Base-by-base conservation (phyloP, 2,797 vertebrate species). In the Notolepis coatsorum region DNA sequence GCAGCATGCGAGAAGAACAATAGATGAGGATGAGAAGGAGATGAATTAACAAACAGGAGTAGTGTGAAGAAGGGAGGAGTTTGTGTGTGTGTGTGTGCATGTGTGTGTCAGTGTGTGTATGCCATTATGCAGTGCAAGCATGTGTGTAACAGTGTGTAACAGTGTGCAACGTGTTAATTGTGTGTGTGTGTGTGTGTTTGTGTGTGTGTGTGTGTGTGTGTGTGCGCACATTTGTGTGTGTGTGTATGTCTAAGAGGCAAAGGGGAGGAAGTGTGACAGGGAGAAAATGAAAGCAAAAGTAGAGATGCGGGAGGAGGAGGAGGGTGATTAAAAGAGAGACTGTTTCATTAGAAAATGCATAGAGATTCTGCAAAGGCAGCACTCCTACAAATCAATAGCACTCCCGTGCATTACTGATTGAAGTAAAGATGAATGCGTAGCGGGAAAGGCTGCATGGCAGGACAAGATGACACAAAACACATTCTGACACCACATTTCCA, bases 341-440 rank as follows among this genome's bases (percentile, higher is more conserved):
- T 2, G 28, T 73, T 79, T 80, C 69, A 84, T 83, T 73, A 73
- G 52, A 42, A 56, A 50, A 74, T 39, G 67, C 67, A 79, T 41
- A 23, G 52, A 61, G 63, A 55, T 77, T 83, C 61, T 81, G 78
- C 79, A 75, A 38, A 68, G 71, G 61, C 62, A 77, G 79, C 78
- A 79, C 39, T 75, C 18, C 49, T 73, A n/a, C n/a, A 59, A 75
- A 87, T 56, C 84, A 76, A 77, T 54, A 33, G 53, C 7, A 56
- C 52, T 48, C 64, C 57, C 53, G 61, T 13, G 61, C 59, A 52
- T 65, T 62, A 62, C 38, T 68, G 75, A 68, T 57, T 7, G 43
- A 35, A 80, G 74, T 58, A 77, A 80, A 78, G 79, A 82, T 55
- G 42, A 76, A 86, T 64, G 60, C 64, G 59, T 47, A 28, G 0